Conservation (phyloP, 2,113 vertebrate species). For the Platycercus adscitus region DNA sequence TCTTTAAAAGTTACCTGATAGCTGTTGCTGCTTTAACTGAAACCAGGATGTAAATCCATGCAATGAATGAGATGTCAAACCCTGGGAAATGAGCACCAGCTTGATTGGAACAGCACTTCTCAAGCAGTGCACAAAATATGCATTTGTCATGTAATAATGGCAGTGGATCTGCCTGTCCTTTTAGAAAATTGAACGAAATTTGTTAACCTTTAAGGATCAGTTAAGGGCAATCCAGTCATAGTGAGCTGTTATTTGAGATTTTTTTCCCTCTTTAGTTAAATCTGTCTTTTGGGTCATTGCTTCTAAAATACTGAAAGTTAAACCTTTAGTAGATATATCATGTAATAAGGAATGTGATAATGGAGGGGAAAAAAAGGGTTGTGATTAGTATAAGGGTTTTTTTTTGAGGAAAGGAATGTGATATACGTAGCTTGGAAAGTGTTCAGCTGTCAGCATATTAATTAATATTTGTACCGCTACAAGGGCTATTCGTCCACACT, state of each 20-base stretch:
- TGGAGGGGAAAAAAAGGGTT: fast-evolving
- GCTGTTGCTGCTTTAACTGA: neutral
- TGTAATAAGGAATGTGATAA: neutral
- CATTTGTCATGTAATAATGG: neutral
- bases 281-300: neutral
- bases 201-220: neutral
- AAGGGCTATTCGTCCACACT: neutral
- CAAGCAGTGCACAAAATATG: neutral
- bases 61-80: neutral
- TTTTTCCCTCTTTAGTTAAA: neutral
- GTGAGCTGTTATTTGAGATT: neutral
- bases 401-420: neutral
- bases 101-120: neutral
- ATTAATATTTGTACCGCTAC: neutral
- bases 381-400: neutral
- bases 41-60: neutral
- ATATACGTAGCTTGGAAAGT: neutral
- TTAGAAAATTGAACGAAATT: neutral
- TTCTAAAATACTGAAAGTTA: neutral
- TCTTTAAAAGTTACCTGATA: neutral
- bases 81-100: neutral
- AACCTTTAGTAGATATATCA: neutral
- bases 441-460: neutral
- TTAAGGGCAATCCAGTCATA: neutral
- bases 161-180: neutral